A percentile compares a stretch with the other conserved stretches of the same genome.
phyloP scores from a whole-genome alignment of 2,888 invertebrate genomes.

The Trichogramma evanescens region DNA sequence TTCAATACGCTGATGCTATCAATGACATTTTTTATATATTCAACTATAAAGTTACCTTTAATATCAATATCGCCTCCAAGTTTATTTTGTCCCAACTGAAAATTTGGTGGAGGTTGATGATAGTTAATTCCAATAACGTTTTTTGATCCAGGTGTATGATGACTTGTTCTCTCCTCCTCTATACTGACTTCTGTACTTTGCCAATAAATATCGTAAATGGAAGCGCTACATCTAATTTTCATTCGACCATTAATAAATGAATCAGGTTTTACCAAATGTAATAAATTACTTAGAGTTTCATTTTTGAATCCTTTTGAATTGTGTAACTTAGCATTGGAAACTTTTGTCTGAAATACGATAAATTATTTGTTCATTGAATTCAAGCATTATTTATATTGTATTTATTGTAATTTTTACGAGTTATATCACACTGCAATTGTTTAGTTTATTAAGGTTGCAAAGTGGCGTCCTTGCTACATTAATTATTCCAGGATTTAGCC shows the following conservation, averaged over 20 bases:
- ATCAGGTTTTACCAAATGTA: conserved; percentile 50
- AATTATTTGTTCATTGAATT: not conserved
- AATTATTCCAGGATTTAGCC: too few relatives aligned
- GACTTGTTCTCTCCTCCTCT: conserved; percentile 51
- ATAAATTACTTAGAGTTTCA: conserved; percentile 50
- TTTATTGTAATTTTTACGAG: not conserved
- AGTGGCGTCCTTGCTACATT: too few relatives aligned
- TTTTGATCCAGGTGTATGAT: conserved; percentile 34
- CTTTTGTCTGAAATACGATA: conserved; percentile 1
- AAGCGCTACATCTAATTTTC: conserved; percentile 61
- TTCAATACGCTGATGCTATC: too few relatives aligned
- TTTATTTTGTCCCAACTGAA: conserved; percentile 43
- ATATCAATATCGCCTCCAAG: conserved; percentile 43
- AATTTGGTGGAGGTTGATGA: conserved; percentile 44
- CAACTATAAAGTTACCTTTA: conserved; percentile 33
- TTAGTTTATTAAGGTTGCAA: too few relatives aligned
- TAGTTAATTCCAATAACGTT: conserved; percentile 44
- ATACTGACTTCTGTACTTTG: conserved; percentile 61
- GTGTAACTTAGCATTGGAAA: conserved; percentile 35
- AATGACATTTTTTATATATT: too few relatives aligned
- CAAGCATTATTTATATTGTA: not conserved
- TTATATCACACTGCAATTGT: not conserved
- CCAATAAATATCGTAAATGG: conserved; percentile 61
- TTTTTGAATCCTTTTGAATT: conserved; percentile 41
- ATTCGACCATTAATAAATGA: conserved; percentile 53